Evolutionary conservation across 1,140 invertebrate genomes (phyloP).

Genomic region (Drosophila grimshawi): DNA sequence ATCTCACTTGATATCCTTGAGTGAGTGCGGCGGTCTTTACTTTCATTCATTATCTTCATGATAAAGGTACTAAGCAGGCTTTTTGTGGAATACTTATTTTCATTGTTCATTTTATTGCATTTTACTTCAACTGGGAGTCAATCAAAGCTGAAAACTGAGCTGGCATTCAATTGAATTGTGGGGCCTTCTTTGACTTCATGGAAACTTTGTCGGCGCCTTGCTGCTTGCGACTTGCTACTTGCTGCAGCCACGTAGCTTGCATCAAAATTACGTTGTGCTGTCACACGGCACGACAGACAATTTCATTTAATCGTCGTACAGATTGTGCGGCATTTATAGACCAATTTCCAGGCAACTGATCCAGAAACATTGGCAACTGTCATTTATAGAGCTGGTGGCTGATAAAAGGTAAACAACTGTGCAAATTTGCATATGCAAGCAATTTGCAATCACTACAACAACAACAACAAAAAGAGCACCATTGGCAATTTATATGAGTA

Average conservation of each 20-base stretch:
- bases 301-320: constrained; percentile 30
- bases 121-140: constrained; percentile 1
- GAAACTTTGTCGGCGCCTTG: constrained; percentile 34
- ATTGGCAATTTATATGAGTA: background rate
- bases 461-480: too few species aligned
- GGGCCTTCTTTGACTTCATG: constrained; percentile 11
- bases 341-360: constrained; percentile 37
- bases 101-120: constrained; percentile 2
- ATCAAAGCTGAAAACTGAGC: constrained; percentile 28
- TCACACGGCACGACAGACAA: constrained; percentile 7
- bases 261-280: constrained; percentile 14
- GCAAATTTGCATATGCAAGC: constrained; percentile 35
- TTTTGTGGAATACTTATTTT: background rate
- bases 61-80: background rate
- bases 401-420: constrained; percentile 41
- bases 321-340: constrained; percentile 37
- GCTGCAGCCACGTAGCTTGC: constrained; percentile 1
- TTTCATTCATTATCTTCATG: too few species aligned
- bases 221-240: constrained; percentile 4
- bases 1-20: too few species aligned
- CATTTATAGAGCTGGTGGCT: constrained; percentile 15
- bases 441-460: background rate
- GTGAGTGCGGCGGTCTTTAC: too few species aligned
- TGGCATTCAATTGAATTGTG: constrained; percentile 34
- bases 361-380: constrained; percentile 22